These are phyloP conservation scores for Sesamia inferens DNA, from an alignment of 2,888 invertebrate species.

Conservation along the genomic window DNA sequence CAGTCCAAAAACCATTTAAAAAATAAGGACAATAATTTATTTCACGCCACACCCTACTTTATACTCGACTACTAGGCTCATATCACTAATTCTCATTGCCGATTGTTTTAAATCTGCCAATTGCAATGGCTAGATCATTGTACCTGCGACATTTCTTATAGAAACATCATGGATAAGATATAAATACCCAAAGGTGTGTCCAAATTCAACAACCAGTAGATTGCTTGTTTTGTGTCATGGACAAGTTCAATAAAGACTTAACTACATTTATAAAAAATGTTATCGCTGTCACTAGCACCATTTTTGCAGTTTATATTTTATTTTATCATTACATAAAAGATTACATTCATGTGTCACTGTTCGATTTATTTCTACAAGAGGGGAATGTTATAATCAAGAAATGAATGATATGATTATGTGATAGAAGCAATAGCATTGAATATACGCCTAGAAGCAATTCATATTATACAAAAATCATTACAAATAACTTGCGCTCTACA, in stretches of 20 bases:
- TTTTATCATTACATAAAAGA: constrained; percentile 50
- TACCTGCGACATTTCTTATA: constrained; percentile 45
- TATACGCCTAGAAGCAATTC: constrained; percentile 75
- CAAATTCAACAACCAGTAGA: constrained; percentile 29
- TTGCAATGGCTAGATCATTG: constrained; percentile 36
- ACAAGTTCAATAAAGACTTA: constrained; percentile 54
- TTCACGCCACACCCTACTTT: constrained; percentile 25
- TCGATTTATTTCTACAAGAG: constrained; percentile 53
- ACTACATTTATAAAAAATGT: constrained; percentile 56
- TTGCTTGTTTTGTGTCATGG: constrained; percentile 38
- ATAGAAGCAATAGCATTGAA: constrained; percentile 74
- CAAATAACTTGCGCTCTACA: constrained; percentile 73
- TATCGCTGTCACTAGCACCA: constrained; percentile 67
- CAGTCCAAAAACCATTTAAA: constrained; percentile 16
- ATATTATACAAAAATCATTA: constrained; percentile 76
- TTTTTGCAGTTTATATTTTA: constrained; percentile 53
- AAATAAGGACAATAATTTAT: constrained; percentile 32
- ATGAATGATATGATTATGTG: constrained; percentile 70
- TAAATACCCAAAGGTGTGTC: constrained; percentile 32
- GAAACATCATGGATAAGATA: constrained; percentile 46
- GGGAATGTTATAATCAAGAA: constrained; percentile 70
- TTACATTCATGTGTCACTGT: constrained; percentile 44
- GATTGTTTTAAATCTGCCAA: constrained; percentile 43
- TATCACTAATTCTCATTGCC: constrained; percentile 37
- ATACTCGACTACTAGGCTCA: constrained; percentile 42